phyloP scores from a whole-genome alignment of 2,888 invertebrate genomes.

The Microctonus aethiopoides region DNA sequence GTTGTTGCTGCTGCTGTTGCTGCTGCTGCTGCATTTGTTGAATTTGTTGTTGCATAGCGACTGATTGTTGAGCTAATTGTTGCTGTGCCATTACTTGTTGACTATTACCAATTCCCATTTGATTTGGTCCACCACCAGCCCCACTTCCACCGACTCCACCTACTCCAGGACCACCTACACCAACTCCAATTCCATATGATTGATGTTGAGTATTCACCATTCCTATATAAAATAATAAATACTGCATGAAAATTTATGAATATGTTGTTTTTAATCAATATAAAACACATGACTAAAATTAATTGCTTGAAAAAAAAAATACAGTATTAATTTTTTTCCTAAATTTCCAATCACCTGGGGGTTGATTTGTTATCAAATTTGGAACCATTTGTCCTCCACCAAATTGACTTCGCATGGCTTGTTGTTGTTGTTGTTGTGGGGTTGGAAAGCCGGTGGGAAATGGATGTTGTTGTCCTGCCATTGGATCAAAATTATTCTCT shows the following conservation, averaged over 20 bases:
- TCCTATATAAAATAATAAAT: slow-evolving; percentile 57
- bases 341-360: slow-evolving; percentile 54
- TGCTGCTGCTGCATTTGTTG: slow-evolving; percentile 63
- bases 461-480: slow-evolving; percentile 81
- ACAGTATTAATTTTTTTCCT: too few species aligned
- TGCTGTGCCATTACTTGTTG: slow-evolving; percentile 64
- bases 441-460: slow-evolving; percentile 77
- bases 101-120: slow-evolving; percentile 62
- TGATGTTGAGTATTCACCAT: slow-evolving; percentile 71
- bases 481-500: too few species aligned
- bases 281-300: too few species aligned
- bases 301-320: slow-evolving; percentile 21
- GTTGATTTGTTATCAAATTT: slow-evolving; percentile 71
- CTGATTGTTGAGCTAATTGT: slow-evolving; percentile 55
- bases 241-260: too few species aligned
- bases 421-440: slow-evolving; percentile 67
- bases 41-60: slow-evolving; percentile 66
- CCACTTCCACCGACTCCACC: slow-evolving; percentile 61
- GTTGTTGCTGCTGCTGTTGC: slow-evolving; percentile 55
- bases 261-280: too few species aligned
- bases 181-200: slow-evolving; percentile 66
- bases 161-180: slow-evolving; percentile 60
- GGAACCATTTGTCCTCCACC: slow-evolving; percentile 75
- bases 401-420: slow-evolving; percentile 75
- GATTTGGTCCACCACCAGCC: slow-evolving; percentile 60